phyloP scores from a whole-genome alignment of 2,888 invertebrate species.

The Erynnis tages region DNA sequence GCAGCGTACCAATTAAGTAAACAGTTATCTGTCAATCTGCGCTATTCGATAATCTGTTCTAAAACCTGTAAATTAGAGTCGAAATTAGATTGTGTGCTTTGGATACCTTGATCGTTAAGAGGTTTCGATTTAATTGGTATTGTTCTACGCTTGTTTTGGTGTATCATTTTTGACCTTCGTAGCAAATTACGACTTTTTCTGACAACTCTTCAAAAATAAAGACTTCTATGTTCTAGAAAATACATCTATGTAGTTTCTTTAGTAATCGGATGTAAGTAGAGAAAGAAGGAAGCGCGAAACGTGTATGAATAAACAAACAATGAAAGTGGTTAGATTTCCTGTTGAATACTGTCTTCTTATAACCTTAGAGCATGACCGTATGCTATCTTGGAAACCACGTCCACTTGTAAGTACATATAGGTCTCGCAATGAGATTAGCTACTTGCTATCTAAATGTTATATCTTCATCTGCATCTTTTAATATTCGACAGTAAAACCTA shows the following conservation, averaged over 20 bases:
- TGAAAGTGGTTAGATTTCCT: constrained; percentile 23
- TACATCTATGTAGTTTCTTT: background rate
- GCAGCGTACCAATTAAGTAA: constrained; percentile 39
- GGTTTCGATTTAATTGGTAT: constrained; percentile 14
- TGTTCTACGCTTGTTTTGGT: constrained; percentile 17
- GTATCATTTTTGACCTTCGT: too few relatives aligned
- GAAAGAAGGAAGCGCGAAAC: constrained; percentile 2
- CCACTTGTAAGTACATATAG: too few relatives aligned
- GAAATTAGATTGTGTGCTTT: constrained; percentile 17
- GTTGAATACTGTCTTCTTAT: background rate
- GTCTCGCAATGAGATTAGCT: too few relatives aligned
- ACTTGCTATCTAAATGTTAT: too few relatives aligned
- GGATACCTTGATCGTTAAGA: background rate
- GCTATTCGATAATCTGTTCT: constrained; percentile 17
- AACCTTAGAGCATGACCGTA: background rate
- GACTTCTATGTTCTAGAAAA: too few relatives aligned
- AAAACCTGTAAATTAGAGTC: constrained; percentile 18
- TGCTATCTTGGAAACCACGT: too few relatives aligned
- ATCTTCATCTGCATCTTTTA: too few relatives aligned
- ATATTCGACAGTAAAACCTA: background rate
- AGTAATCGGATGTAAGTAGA: background rate
- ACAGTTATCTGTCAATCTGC: constrained; percentile 33
- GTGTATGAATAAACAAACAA: constrained; percentile 9
- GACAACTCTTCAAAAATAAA: too few relatives aligned
- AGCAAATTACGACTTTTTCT: too few relatives aligned